Conservation (phyloP, 1,140 invertebrate genomes). For the Heliconius hewitsoni region DNA sequence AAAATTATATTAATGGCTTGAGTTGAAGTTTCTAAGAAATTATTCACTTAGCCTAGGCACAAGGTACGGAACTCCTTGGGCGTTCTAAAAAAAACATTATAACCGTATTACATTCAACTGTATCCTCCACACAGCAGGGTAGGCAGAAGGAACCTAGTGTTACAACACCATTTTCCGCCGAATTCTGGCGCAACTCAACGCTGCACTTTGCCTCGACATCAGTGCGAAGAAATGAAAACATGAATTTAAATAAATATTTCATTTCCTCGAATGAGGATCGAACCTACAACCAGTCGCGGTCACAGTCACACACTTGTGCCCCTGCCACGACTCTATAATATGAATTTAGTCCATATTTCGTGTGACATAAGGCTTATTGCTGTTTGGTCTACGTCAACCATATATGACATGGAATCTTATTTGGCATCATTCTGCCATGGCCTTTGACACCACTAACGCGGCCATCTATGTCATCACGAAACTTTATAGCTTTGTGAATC, state of each 20-base stretch:
- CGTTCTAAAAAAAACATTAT: neutral
- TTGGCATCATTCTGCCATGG: constrained; percentile 39
- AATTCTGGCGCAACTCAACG: too few species aligned
- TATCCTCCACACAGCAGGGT: too few species aligned
- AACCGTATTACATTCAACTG: neutral
- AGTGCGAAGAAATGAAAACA: too few species aligned
- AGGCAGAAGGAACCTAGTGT: too few species aligned
- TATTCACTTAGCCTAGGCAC: neutral
- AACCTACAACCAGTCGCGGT: too few species aligned
- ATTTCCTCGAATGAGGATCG: too few species aligned
- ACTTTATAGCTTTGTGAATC: neutral
- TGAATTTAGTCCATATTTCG: neutral
- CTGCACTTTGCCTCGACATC: too few species aligned
- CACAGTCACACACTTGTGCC: too few species aligned
- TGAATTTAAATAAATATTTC: too few species aligned
- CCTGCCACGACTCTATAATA: neutral
- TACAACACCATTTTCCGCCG: too few species aligned
- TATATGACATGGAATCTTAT: neutral
- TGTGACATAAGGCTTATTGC: neutral
- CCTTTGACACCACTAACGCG: constrained; percentile 42
- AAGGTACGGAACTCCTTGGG: neutral
- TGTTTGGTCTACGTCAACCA: neutral
- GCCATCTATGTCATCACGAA: constrained; percentile 36
- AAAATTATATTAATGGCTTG: neutral
- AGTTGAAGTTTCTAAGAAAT: neutral